These are phyloP conservation scores for Sialia sialis DNA, from an alignment of 2,113 vertebrate species.

Conservation along the genomic window DNA sequence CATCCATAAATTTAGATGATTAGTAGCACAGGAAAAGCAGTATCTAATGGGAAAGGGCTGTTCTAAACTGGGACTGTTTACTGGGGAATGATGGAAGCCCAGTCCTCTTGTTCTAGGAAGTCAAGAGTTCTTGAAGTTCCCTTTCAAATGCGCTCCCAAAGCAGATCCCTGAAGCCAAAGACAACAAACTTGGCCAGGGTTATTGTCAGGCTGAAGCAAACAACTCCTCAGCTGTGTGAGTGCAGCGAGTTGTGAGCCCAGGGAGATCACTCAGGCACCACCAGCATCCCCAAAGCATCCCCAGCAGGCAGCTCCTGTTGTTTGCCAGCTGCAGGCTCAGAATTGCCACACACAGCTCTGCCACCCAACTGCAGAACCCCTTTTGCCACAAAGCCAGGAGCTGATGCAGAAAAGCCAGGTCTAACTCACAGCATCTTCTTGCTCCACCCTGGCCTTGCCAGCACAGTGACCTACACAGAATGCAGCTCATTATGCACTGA, in stretches of 20 bases:
- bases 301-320: background rate
- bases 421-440: background rate
- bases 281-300: background rate
- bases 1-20: background rate
- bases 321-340: background rate
- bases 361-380: background rate
- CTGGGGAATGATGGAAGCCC: background rate
- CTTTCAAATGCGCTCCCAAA: background rate
- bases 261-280: background rate
- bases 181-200: constrained; percentile 27
- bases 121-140: constrained; percentile 1
- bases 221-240: background rate
- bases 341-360: background rate
- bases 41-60: background rate
- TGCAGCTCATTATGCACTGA: background rate
- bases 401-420: background rate
- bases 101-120: background rate
- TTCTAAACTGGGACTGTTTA: constrained; percentile 29
- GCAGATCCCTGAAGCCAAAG: constrained; percentile 14
- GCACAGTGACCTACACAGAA: background rate
- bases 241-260: background rate
- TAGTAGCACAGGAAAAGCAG: background rate
- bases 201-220: constrained; percentile 14
- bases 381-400: background rate
- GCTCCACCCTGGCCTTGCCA: background rate